phyloP scores from a whole-genome alignment of 2,888 invertebrate genomes.

The Iphiclides podalirius region DNA sequence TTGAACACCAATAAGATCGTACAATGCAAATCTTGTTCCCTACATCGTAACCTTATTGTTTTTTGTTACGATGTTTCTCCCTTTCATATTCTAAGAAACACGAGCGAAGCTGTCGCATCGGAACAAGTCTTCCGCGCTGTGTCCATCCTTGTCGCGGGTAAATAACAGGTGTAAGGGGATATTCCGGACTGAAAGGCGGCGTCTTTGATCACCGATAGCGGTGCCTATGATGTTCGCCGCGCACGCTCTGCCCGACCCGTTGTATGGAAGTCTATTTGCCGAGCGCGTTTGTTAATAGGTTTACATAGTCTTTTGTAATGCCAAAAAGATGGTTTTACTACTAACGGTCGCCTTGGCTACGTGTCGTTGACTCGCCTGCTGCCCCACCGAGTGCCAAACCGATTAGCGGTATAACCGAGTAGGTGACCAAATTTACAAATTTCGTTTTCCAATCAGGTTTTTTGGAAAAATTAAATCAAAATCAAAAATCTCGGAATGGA shows the following conservation, averaged over 20 bases:
- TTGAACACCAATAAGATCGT: no score
- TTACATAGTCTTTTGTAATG: conserved; percentile 41
- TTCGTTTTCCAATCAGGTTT: no score
- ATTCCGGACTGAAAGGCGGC: conserved; percentile 29
- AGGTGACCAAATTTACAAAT: background rate
- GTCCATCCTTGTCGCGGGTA: conserved; percentile 17
- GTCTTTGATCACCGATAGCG: conserved; percentile 43
- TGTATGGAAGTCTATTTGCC: conserved; percentile 35
- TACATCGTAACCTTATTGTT: no score
- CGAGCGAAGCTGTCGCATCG: no score
- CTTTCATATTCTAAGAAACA: no score
- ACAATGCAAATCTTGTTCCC: no score
- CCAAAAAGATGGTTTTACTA: conserved; percentile 53
- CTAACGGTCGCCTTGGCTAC: conserved; percentile 35
- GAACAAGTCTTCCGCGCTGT: no score
- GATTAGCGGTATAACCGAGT: background rate
- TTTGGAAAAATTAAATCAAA: no score
- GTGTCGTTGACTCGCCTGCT: conserved; percentile 13
- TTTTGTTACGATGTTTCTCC: no score
- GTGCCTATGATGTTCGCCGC: conserved; percentile 35
- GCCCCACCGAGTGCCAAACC: background rate
- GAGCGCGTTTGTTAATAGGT: conserved; percentile 38
- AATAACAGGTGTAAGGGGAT: conserved; percentile 21
- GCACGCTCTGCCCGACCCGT: conserved; percentile 32
- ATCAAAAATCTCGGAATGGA: no score